Evolutionary conservation across 2,888 invertebrate species (phyloP).

Genomic region (Troides oblongomaculatus): DNA sequence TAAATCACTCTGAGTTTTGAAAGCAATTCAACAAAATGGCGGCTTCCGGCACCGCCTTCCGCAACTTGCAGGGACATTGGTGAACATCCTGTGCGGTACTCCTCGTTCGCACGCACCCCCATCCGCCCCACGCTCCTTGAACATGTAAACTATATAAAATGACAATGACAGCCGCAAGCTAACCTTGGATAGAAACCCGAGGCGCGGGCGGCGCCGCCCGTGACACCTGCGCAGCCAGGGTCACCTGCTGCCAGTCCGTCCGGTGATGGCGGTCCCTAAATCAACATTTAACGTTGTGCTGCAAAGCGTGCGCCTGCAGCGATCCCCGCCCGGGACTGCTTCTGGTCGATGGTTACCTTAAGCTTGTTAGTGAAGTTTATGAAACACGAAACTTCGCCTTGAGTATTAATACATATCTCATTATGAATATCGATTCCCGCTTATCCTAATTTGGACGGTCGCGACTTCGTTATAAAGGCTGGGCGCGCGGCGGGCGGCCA

Average conservation of each 20-base stretch:
- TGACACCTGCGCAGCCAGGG: neutral
- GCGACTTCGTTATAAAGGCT: constrained; percentile 64
- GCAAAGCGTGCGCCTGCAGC: neutral
- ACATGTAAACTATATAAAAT: too few relatives aligned
- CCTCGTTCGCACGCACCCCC: neutral
- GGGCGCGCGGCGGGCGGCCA: constrained; percentile 42
- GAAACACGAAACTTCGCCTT: constrained; percentile 25
- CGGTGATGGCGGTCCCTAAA: too few relatives aligned
- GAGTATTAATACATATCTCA: constrained; percentile 54
- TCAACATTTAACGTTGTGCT: too few relatives aligned
- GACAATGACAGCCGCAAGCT: too few relatives aligned
- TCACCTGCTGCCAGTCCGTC: too few relatives aligned
- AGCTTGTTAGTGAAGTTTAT: constrained; percentile 28
- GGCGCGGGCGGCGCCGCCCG: too few relatives aligned
- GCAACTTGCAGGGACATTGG: neutral
- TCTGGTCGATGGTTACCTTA: neutral
- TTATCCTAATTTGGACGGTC: constrained; percentile 65
- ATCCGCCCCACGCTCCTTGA: too few relatives aligned
- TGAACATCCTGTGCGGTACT: neutral
- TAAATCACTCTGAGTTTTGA: too few relatives aligned
- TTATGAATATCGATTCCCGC: constrained; percentile 75
- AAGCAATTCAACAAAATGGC: neutral
- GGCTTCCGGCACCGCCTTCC: neutral
- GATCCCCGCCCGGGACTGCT: neutral
- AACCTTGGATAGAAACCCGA: too few relatives aligned